These are phyloP conservation scores for Nematolebias whitei DNA, from an alignment of 2,113 vertebrate species.

Conservation along the genomic window DNA sequence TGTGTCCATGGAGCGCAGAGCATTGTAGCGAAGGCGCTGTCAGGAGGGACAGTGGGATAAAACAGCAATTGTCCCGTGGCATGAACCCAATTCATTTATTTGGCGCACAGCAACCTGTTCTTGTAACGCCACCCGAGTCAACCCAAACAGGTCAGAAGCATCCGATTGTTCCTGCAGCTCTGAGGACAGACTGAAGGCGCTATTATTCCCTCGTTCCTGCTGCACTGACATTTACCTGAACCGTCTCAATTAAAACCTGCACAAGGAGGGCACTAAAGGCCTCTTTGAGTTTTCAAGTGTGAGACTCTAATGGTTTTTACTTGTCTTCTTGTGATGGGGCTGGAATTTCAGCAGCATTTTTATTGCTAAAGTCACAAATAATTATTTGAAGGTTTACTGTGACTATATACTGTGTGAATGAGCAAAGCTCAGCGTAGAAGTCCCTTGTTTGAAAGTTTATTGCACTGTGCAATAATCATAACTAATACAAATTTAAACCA, in stretches of 20 bases:
- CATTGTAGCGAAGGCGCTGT: slow-evolving; percentile 50
- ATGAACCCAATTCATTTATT: slow-evolving; percentile 54
- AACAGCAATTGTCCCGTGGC: slow-evolving; percentile 61
- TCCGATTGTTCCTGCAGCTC: slow-evolving; percentile 49
- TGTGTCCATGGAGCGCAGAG: slow-evolving; percentile 20
- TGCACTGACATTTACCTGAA: slow-evolving; percentile 47
- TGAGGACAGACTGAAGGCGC: slow-evolving; percentile 37
- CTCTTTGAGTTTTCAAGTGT: slow-evolving; percentile 44
- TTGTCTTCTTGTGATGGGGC: slow-evolving; percentile 2
- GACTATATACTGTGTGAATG: no score
- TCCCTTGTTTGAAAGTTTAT: neutral
- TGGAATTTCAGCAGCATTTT: neutral
- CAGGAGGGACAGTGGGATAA: slow-evolving; percentile 56
- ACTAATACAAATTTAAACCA: slow-evolving; percentile 3
- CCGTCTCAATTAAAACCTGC: slow-evolving; percentile 53
- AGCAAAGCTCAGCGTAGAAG: neutral
- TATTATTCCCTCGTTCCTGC: slow-evolving; percentile 36
- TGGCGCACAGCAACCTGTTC: slow-evolving; percentile 56
- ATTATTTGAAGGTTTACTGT: no score
- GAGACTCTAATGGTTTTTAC: slow-evolving; percentile 6
- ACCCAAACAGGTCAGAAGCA: slow-evolving; percentile 38
- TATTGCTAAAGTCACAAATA: neutral
- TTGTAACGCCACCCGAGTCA: slow-evolving; percentile 65
- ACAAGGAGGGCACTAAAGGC: slow-evolving; percentile 51
- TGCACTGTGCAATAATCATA: neutral